phyloP scores from a whole-genome alignment of 2,113 vertebrate species.

The Numida meleagris region DNA sequence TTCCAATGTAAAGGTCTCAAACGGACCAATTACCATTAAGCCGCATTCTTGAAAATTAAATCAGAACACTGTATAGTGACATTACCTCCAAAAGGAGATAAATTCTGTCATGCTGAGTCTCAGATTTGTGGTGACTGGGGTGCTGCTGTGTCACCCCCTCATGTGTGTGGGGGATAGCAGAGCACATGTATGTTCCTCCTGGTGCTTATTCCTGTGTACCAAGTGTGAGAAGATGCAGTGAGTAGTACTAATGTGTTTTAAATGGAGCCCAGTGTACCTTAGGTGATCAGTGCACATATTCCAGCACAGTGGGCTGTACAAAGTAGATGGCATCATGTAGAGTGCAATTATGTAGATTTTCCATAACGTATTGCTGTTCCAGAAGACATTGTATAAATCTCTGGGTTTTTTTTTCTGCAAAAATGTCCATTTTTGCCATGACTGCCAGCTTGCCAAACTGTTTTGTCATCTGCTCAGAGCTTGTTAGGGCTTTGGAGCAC shows the following conservation, averaged over 20 bases:
- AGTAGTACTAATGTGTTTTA: not conserved
- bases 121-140: not conserved
- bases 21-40: not conserved
- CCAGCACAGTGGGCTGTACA: not conserved
- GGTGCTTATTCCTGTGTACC: not conserved
- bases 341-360: conserved; percentile 24
- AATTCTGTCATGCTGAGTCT: not conserved
- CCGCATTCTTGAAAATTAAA: not conserved
- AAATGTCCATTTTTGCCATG: conserved; percentile 3
- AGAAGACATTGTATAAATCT: not conserved
- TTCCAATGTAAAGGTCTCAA: not conserved
- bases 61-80: not conserved
- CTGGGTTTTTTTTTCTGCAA: not conserved
- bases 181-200: not conserved
- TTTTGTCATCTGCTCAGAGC: conserved; percentile 17
- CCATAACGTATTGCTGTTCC: not conserved
- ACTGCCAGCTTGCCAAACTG: conserved; percentile 1
- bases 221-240: not conserved
- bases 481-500: conserved; percentile 30
- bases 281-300: not conserved
- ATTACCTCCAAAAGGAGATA: not conserved
- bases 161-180: not conserved
- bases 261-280: not conserved
- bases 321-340: not conserved
- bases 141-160: not conserved